Evolutionary conservation across 2,113 vertebrate species (phyloP).

Genomic region (Chamaetylas fuelleborni): DNA sequence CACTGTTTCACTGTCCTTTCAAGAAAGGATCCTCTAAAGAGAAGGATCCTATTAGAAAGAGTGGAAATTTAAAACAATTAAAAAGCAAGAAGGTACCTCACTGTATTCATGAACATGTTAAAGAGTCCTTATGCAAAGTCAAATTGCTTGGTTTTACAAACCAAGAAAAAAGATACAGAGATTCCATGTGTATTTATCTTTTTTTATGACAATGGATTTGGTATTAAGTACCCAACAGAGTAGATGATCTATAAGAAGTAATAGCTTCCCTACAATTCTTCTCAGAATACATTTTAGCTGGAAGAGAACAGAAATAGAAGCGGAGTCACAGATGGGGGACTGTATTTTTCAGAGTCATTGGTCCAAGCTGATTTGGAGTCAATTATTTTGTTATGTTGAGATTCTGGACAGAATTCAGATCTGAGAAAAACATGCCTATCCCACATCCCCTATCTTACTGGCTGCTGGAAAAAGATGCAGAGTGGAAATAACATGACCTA

Average conservation of each 20-base stretch:
- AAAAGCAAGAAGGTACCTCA: neutral
- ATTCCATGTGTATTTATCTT: neutral
- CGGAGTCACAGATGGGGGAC: neutral
- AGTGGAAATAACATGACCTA: neutral
- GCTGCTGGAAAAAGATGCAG: neutral
- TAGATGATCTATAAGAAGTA: neutral
- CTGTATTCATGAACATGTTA: neutral
- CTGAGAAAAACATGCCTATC: neutral
- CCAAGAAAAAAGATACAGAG: rapidly evolving
- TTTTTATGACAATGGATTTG: neutral
- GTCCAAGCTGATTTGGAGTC: neutral
- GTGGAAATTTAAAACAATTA: neutral
- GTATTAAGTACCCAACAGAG: neutral
- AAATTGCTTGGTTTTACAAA: neutral
- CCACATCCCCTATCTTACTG: neutral
- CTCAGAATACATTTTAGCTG: neutral
- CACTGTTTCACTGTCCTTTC: rapidly evolving
- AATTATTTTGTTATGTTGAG: neutral
- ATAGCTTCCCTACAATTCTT: rapidly evolving
- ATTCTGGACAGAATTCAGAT: neutral
- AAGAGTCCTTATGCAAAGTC: neutral
- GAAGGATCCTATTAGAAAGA: neutral
- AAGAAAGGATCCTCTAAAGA: neutral
- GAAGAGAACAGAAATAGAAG: neutral
- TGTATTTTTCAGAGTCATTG: neutral